Evolutionary conservation across 2,888 invertebrate genomes (phyloP).

Genomic region (Drosophila neonasuta): DNA sequence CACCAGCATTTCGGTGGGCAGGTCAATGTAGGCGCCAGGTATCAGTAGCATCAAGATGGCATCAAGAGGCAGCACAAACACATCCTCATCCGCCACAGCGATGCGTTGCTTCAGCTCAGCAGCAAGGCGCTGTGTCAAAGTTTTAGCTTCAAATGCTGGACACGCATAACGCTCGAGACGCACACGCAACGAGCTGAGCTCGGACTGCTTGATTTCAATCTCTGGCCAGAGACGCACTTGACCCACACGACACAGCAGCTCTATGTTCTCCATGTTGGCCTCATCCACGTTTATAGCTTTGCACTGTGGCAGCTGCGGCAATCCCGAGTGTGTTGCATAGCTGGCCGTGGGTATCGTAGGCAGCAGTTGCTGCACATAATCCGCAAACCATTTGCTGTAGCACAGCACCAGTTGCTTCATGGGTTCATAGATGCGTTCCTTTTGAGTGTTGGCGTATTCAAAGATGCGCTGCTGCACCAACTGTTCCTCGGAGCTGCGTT

Average conservation of each 20-base stretch:
- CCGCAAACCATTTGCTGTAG: constrained; percentile 68
- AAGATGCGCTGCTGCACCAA: constrained; percentile 61
- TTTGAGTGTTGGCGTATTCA: constrained; percentile 54
- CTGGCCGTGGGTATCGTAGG: constrained; percentile 29
- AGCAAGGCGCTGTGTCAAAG: constrained; percentile 7
- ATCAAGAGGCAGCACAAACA: constrained; percentile 64
- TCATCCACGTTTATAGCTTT: constrained; percentile 37
- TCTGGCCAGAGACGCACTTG: constrained; percentile 38
- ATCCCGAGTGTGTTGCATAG: constrained; percentile 70
- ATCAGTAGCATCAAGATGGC: constrained; percentile 71
- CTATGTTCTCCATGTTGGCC: constrained; percentile 55
- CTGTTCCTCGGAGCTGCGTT: constrained; percentile 58
- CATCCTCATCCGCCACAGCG: constrained; percentile 24
- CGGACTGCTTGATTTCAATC: constrained; percentile 3
- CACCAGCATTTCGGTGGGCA: constrained; percentile 73
- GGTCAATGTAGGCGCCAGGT: constrained; percentile 69
- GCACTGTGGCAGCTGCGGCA: constrained; percentile 69
- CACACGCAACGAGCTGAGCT: constrained; percentile 51
- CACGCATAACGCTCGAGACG: constrained; percentile 54
- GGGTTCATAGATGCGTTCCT: constrained; percentile 61
- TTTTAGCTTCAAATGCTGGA: constrained; percentile 2
- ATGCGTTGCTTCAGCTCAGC: constrained; percentile 6
- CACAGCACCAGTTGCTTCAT: constrained; percentile 51
- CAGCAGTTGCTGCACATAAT: constrained; percentile 34
- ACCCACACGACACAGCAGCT: constrained; percentile 46